phyloP scores from a whole-genome alignment of 2,888 invertebrate genomes.

The Leptodirus hochenwartii region DNA sequence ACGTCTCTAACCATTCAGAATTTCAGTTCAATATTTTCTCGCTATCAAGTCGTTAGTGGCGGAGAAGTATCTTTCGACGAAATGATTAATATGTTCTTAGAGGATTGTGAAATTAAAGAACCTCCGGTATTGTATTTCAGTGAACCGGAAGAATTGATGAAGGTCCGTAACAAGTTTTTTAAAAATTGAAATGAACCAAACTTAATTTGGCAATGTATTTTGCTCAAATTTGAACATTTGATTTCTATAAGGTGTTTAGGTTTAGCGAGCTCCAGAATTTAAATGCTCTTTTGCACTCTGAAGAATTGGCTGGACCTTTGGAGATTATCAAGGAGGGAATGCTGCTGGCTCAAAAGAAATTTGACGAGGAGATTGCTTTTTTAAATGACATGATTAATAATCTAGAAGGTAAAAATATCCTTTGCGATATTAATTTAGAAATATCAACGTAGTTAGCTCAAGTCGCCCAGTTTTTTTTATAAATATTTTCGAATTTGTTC shows the following conservation, averaged over 20 bases:
- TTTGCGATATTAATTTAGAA: conserved; percentile 1
- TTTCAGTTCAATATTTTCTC: conserved; percentile 6
- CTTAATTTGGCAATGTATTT: no score
- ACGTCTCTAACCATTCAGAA: no score
- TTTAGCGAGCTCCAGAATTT: conserved; percentile 43
- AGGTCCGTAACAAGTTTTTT: no score
- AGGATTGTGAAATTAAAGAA: conserved; percentile 26
- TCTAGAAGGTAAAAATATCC: conserved; percentile 21
- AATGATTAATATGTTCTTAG: conserved; percentile 30
- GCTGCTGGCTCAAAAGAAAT: conserved; percentile 25
- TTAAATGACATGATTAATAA: conserved; percentile 26
- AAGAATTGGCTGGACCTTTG: conserved; percentile 34
- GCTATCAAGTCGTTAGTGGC: neutral
- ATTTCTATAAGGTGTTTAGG: no score
- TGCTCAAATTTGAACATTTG: no score
- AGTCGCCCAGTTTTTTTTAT: no score
- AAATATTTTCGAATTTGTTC: no score
- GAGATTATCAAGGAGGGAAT: conserved; percentile 31
- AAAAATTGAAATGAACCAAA: no score
- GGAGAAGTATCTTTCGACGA: conserved; percentile 20
- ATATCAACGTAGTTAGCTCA: neutral
- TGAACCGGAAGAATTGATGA: conserved; percentile 33
- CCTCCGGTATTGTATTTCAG: conserved; percentile 38
- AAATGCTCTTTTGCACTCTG: conserved; percentile 40
- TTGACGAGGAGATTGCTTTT: conserved; percentile 24